A percentile compares a stretch with the other conserved stretches of the same genome.
Conservation (phyloP, 2,797 vertebrate genomes). For the Atherinosoma microstoma region DNA sequence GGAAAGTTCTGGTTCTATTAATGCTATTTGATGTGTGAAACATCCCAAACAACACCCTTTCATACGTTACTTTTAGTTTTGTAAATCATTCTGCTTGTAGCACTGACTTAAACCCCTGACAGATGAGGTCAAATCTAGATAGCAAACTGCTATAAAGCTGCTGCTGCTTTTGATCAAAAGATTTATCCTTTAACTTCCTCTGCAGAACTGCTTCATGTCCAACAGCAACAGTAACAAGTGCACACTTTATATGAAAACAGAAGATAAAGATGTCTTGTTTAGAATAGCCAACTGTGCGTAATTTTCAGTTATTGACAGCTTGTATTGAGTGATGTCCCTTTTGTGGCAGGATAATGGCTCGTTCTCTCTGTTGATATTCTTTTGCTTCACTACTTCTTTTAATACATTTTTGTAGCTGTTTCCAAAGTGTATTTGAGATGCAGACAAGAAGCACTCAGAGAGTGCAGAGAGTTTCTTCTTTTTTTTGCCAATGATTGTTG, state of each 20-base stretch:
- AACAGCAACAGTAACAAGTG: background rate
- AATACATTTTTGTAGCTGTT: slow-evolving; percentile 29
- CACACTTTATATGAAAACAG: slow-evolving; percentile 14
- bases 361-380: slow-evolving; percentile 37
- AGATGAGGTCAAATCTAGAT: background rate
- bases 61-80: background rate
- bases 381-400: background rate
- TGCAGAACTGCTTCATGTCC: background rate
- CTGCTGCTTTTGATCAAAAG: slow-evolving; percentile 10
- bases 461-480: too few species aligned
- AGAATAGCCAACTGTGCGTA: slow-evolving; percentile 12
- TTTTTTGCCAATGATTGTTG: too few species aligned
- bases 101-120: background rate
- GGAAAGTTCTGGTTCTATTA: background rate
- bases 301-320: slow-evolving; percentile 36
- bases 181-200: slow-evolving; percentile 1
- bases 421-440: slow-evolving; percentile 27
- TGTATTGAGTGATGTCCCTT: slow-evolving; percentile 36
- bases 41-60: background rate
- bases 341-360: slow-evolving; percentile 50
- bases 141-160: background rate
- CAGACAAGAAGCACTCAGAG: too few species aligned
- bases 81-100: background rate
- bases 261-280: slow-evolving; percentile 27
- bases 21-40: background rate